These are phyloP conservation scores for Mus caroli DNA, from an alignment of 2,797 vertebrate species.

Conservation along the genomic window DNA sequence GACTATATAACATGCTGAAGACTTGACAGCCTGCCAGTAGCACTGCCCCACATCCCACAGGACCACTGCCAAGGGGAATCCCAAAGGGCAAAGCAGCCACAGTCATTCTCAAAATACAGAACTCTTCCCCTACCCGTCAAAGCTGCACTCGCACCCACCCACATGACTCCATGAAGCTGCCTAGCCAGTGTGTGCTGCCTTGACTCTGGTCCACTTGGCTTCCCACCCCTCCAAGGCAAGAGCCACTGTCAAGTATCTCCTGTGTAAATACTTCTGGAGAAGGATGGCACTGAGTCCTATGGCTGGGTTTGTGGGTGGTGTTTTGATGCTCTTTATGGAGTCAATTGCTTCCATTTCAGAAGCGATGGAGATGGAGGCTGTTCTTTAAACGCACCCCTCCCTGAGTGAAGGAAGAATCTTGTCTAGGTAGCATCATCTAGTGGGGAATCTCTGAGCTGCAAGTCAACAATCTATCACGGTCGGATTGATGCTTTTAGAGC, in stretches of 20 bases:
- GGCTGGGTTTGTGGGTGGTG: neutral
- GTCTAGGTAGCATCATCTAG: conserved; percentile 1
- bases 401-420: neutral
- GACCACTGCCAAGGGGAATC: neutral
- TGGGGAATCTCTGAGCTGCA: neutral
- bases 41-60: neutral
- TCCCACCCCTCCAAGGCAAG: neutral
- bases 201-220: neutral
- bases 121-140: neutral
- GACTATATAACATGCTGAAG: neutral
- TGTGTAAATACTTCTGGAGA: neutral
- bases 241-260: conserved; percentile 17
- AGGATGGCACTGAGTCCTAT: conserved; percentile 18
- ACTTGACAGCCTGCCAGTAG: neutral
- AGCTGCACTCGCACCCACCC: neutral
- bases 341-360: conserved; percentile 14
- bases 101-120: neutral
- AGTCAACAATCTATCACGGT: neutral
- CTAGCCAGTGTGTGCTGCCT: neutral
- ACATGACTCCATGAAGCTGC: neutral
- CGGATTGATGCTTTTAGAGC: neutral
- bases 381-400: conserved; percentile 22
- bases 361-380: conserved; percentile 1
- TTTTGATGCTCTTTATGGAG: conserved; percentile 6
- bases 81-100: neutral